Base-by-base conservation (phyloP, 2,113 vertebrate species). In the Lepidothrix coronata region DNA sequence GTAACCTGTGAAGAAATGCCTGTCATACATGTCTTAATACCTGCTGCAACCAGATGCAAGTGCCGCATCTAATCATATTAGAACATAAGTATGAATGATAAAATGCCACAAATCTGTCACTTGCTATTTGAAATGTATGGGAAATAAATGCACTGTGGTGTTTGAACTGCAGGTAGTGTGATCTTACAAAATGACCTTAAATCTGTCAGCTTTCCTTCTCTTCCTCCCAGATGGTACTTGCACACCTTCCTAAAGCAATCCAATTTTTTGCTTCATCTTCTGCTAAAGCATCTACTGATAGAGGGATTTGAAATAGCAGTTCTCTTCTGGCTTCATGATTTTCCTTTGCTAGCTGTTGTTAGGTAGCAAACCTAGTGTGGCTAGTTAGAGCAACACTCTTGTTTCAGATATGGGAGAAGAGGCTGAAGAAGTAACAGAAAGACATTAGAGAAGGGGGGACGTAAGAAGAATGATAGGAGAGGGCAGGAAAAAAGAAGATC, bases 181-280 rank as follows among this genome's bases (percentile, higher is more conserved):
- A 72, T 81, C 28, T 71, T 65, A 68, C 30, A 78, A 52, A n/a
- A 68, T 30, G 57, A 14, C 62, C 89, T 78, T 75, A 85, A 87
- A 41, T 65, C 48, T 78, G 57, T 33, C 33, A 51, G 76, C 35
- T 89, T 88, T 71, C 35, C 59, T 66, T 92, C 30, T 14, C 14
- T 89, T 81, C 49, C 17, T 91, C 37, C 52, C 70, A 85, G 68
- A 71, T 81, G 51, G 68, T 67, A 72, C 48, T 95, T 87, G 61
- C 76, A 92, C 43, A 89, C 91, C 76, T 93, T 96, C 76, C 76
- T 78, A 68, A 96, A 54, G 66, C 84, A 95, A 49, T 82, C 65
- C 84, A 94, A 41, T 82, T 91, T 95, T 94, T 87, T 94, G 33
- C 58, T 82, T 16, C 5, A 1, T 92, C 66, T 96, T 89, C 80